These are phyloP conservation scores for Genyomyrus donnyi DNA, from an alignment of 2,113 vertebrate species.

Conservation along the genomic window DNA sequence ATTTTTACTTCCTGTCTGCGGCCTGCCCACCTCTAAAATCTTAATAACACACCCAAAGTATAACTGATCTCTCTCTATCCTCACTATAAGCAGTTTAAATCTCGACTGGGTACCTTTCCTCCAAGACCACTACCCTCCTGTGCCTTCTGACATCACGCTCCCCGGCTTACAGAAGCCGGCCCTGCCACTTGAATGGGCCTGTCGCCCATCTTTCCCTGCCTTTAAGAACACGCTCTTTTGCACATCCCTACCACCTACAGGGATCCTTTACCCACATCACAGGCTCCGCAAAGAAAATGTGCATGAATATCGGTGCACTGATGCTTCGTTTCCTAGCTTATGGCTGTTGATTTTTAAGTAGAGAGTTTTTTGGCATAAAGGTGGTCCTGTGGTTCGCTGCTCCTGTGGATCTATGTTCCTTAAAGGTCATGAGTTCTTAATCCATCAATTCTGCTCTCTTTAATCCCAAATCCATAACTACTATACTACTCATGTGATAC, in stretches of 20 bases:
- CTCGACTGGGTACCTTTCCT: neutral
- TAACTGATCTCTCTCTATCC: neutral
- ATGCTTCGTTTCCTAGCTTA: neutral
- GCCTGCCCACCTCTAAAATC: neutral
- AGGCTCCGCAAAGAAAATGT: neutral
- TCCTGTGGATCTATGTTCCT: neutral
- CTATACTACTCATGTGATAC: neutral
- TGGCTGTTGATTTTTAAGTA: neutral
- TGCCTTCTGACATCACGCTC: neutral
- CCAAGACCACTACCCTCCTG: neutral
- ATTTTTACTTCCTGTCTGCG: neutral
- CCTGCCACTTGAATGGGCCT: neutral
- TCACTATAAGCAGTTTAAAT: neutral
- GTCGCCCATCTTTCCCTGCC: neutral
- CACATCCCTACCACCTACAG: neutral
- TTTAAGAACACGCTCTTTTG: neutral
- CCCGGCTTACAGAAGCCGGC: neutral
- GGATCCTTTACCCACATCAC: neutral
- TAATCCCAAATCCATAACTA: neutral
- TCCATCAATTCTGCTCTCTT: neutral
- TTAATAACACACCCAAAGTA: neutral
- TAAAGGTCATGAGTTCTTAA: neutral
- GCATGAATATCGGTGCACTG: neutral
- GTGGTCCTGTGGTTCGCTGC: neutral
- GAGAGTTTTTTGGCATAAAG: neutral